Evolutionary conservation across 2,113 vertebrate genomes (phyloP).

Genomic region (Paedocypris sp.): DNA sequence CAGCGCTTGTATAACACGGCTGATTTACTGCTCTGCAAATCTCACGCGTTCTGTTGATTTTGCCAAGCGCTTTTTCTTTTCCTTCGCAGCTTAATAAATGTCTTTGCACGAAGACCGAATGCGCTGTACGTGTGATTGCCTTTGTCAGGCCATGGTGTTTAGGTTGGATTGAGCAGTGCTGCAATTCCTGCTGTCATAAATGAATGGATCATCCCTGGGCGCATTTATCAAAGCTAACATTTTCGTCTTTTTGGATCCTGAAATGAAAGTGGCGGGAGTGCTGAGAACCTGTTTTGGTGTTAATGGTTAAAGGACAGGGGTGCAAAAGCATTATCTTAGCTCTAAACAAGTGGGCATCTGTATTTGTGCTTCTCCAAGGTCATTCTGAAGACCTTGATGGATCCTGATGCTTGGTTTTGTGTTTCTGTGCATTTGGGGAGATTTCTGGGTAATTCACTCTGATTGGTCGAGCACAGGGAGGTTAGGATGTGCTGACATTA

Average conservation of each 20-base stretch:
- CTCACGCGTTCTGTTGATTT: constrained; percentile 59
- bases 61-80: constrained; percentile 29
- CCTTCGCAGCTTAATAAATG: constrained; percentile 42
- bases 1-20: constrained; percentile 58
- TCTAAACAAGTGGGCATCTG: no score
- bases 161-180: constrained; percentile 48
- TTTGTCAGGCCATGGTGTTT: constrained; percentile 58
- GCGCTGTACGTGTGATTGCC: constrained; percentile 48
- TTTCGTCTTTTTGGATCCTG: constrained; percentile 23
- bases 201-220: constrained; percentile 46
- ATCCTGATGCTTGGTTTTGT: no score
- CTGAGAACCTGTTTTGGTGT: no score
- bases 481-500: no score
- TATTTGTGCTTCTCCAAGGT: no score
- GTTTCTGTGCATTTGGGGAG: no score
- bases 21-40: constrained; percentile 61
- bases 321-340: no score
- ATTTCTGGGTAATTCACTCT: background rate
- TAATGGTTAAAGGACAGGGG: no score
- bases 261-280: no score
- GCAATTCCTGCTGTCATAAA: constrained; percentile 58
- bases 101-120: constrained; percentile 50
- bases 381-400: no score
- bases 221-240: constrained; percentile 52
- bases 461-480: background rate